phyloP scores from a whole-genome alignment of 1,140 invertebrate species.

The Lutraria rhynchaena region DNA sequence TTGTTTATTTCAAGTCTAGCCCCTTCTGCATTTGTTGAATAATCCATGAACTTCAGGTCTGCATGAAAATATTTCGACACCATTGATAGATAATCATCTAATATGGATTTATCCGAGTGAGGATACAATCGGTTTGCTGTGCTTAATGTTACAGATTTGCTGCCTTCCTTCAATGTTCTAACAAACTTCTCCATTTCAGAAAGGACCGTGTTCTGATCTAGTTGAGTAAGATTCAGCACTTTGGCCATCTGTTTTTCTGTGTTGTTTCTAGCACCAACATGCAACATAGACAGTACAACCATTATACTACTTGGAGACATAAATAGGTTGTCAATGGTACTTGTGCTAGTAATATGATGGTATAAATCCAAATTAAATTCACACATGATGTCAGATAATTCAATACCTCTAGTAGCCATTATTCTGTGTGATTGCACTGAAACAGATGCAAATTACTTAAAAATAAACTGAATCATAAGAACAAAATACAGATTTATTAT shows the following conservation, averaged over 20 bases:
- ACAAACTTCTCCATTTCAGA: constrained; percentile 12
- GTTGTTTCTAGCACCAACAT: constrained; percentile 49
- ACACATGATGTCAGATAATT: constrained; percentile 23
- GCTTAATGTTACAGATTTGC: constrained; percentile 12
- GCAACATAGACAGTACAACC: constrained; percentile 41
- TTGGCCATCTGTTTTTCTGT: constrained; percentile 49
- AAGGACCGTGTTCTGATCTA: constrained; percentile 21
- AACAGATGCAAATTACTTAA: too few species aligned
- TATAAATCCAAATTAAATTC: constrained; percentile 36
- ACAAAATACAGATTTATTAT: too few species aligned
- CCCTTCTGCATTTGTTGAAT: constrained; percentile 48
- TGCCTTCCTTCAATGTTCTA: constrained; percentile 26
- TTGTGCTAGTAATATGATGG: background rate
- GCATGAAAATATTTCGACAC: constrained; percentile 30
- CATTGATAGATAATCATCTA: constrained; percentile 13
- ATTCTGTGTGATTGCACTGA: too few species aligned
- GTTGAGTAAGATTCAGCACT: constrained; percentile 42
- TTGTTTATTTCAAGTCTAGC: constrained; percentile 85
- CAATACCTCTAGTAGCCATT: background rate
- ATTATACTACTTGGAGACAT: constrained; percentile 51
- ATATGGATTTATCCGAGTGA: constrained; percentile 34
- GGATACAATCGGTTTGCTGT: constrained; percentile 50
- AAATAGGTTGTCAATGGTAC: background rate
- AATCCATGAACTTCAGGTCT: constrained; percentile 41
- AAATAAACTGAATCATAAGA: too few species aligned